phyloP scores from a whole-genome alignment of 2,113 vertebrate species.

The Neodontobutis hainanensis region DNA sequence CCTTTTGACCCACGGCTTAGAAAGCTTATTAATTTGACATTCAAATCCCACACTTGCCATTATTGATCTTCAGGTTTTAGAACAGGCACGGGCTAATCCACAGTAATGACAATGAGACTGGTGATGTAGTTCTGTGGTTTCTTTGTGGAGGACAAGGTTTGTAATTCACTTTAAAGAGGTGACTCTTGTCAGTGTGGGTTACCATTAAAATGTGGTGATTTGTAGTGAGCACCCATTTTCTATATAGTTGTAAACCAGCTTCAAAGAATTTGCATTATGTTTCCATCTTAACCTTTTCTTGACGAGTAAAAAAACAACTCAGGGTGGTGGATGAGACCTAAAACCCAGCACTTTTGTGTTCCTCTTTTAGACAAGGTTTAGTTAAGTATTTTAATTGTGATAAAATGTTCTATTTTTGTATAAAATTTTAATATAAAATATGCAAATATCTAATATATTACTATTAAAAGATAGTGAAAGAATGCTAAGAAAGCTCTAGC shows the following conservation, averaged over 20 bases:
- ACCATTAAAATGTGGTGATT: conserved; percentile 7
- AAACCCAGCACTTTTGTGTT: too few relatives aligned
- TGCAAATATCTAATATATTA: too few relatives aligned
- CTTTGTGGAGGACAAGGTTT: conserved; percentile 22
- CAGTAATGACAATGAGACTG: conserved; percentile 36
- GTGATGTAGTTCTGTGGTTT: neutral
- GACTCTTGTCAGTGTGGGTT: conserved; percentile 1
- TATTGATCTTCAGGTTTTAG: conserved; percentile 44
- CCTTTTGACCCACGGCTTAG: neutral
- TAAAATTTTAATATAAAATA: too few relatives aligned
- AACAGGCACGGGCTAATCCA: conserved; percentile 43
- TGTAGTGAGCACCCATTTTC: neutral
- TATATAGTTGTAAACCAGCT: neutral
- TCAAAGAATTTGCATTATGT: neutral
- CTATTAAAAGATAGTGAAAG: too few relatives aligned
- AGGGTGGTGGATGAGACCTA: too few relatives aligned
- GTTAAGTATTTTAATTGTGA: too few relatives aligned
- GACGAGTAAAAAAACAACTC: neutral
- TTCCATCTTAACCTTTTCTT: neutral
- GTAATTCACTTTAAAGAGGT: conserved; percentile 21
- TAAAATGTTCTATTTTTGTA: too few relatives aligned
- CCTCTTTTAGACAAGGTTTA: too few relatives aligned
- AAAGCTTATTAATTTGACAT: conserved; percentile 25
- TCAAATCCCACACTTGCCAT: conserved; percentile 21
- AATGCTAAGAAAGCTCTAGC: too few relatives aligned